Evolutionary conservation across 2,888 invertebrate genomes (phyloP).

Genomic region (Phytoseiulus persimilis): DNA sequence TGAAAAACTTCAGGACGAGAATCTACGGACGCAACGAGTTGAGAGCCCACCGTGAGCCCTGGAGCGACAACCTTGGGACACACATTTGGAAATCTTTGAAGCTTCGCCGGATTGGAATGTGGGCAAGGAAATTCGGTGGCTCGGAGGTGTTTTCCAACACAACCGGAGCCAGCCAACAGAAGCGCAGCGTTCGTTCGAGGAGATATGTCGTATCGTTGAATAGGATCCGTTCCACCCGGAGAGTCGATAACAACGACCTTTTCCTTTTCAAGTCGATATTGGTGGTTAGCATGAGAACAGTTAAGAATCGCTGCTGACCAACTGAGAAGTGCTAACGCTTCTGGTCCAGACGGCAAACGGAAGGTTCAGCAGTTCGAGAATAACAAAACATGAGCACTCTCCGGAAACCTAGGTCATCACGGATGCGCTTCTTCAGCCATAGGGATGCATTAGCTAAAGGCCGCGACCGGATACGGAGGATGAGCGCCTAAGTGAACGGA

Average conservation of each 20-base stretch:
- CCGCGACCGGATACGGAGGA: neutral
- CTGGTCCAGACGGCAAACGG: neutral
- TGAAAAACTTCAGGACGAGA: no score
- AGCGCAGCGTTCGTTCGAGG: neutral
- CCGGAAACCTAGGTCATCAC: neutral
- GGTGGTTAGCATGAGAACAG: neutral
- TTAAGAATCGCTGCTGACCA: neutral
- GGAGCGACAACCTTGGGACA: no score
- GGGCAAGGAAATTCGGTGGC: no score
- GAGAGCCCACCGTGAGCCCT: no score
- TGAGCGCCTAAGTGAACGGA: neutral
- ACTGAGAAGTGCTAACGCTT: neutral
- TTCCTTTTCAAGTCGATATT: neutral
- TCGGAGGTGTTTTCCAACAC: no score
- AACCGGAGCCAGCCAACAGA: neutral
- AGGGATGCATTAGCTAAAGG: neutral
- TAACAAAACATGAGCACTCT: neutral
- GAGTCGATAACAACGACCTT: neutral
- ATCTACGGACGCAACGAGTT: no score
- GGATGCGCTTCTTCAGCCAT: neutral
- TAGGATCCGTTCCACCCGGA: neutral
- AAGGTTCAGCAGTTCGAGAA: neutral
- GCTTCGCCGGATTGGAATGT: no score
- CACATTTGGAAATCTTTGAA: no score
- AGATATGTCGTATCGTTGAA: neutral